Base-by-base conservation (phyloP, 1,140 invertebrate genomes). In the Chrysoperla carnea region DNA sequence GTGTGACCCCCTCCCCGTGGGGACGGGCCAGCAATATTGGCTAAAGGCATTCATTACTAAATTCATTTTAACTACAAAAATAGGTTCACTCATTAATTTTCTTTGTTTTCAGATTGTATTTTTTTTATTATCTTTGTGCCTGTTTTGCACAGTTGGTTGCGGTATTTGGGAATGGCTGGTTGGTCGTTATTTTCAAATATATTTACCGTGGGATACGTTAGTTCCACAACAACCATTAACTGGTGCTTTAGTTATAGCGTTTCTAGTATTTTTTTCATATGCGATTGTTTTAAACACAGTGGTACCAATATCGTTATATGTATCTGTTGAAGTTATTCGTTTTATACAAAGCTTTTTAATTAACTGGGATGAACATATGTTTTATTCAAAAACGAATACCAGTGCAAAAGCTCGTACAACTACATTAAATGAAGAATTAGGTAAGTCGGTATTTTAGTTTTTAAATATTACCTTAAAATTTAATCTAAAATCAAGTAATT, bases 261-360 rank as follows among this genome's bases (percentile, higher is more conserved):
- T 97, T 42, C 76, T 99, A 29, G 87, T 96, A 29, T 99, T 99
- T 73, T 97, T 99, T 68, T 99, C 95, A 1, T 99, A 99, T 66
- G 89, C 93, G 51, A 99, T 99, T 59, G 89, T 99, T 47, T 76
- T 99, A 53, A 99, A 99, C 69, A 99, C 95, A 50, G 92, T 99
- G 47, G 95, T 99, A 69, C 96, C 95, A 66, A 99, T 99, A 61
- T 99, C 94, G 46, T 73, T 99, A 35, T 99, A 99, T 70, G 95
- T 99, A 52, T 81, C 78, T 55, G 80, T 84, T 52, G 80, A 97
- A 78, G 90, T 99, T 39, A 96, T 99, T 58, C 81, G 95, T 56
- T 90, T 99, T 56, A 81, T 84, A 50, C 91, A 97, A 64, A 94
- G 90, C 63, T 89, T 91, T 67, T 78, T 85, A 57, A 99, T 95